Evolutionary conservation across 1,140 invertebrate genomes (phyloP).

Genomic region (Drosophila lini): DNA sequence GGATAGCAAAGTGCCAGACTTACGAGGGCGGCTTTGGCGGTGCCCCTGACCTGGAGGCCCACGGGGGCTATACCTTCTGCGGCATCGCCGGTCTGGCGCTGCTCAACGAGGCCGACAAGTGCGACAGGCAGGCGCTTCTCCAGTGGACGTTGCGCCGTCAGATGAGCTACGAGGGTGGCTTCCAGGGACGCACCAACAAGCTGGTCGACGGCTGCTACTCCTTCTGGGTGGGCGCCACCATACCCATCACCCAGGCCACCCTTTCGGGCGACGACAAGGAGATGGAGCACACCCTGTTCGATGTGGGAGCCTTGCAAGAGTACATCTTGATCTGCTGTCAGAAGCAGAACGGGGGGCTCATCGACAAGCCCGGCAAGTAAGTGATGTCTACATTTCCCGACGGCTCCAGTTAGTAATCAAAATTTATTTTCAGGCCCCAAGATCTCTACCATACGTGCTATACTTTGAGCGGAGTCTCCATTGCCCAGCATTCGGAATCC

Average conservation of each 20-base stretch:
- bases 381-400: slow-evolving; percentile 54
- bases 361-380: slow-evolving; percentile 98
- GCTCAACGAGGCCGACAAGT: slow-evolving; percentile 91
- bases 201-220: slow-evolving; percentile 99
- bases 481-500: slow-evolving; percentile 93
- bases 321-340: slow-evolving; percentile 98
- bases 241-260: slow-evolving; percentile 90
- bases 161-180: slow-evolving; percentile 96
- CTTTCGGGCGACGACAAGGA: slow-evolving; percentile 74
- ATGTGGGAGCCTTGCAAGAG: slow-evolving; percentile 95
- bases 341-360: slow-evolving; percentile 93
- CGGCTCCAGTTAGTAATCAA: background rate
- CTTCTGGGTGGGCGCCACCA: slow-evolving; percentile 98
- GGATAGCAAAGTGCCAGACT: slow-evolving; percentile 97
- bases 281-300: slow-evolving; percentile 87
- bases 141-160: slow-evolving; percentile 95
- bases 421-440: slow-evolving; percentile 86
- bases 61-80: slow-evolving; percentile 99
- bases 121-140: slow-evolving; percentile 91
- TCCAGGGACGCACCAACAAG: slow-evolving; percentile 98
- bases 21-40: slow-evolving; percentile 99
- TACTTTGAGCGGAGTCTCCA: slow-evolving; percentile 95
- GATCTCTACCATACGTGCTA: slow-evolving; percentile 99
- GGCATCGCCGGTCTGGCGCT: slow-evolving; percentile 94
- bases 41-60: slow-evolving; percentile 97